These are phyloP conservation scores for Bombus impatiens DNA, from an alignment of 1,140 invertebrate genomes.

Conservation along the genomic window DNA sequence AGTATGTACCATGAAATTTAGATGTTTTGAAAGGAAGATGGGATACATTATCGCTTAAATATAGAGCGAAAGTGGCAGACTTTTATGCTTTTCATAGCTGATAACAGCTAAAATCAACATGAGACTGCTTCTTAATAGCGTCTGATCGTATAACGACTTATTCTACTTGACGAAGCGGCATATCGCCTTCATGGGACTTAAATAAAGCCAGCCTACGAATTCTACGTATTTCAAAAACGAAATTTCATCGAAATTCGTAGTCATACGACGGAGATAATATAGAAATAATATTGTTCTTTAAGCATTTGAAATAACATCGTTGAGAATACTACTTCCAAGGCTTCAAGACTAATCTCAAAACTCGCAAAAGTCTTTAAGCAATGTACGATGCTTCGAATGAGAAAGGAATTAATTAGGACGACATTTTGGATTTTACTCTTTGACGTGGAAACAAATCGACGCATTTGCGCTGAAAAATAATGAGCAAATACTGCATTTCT, in stretches of 20 bases:
- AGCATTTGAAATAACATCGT: too few relatives aligned
- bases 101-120: background rate
- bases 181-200: background rate
- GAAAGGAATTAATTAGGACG: too few relatives aligned
- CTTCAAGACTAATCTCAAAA: too few relatives aligned
- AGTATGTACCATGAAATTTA: background rate
- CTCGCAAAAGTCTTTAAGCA: too few relatives aligned
- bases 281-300: background rate
- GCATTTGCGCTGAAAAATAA: background rate
- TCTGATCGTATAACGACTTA: constrained; percentile 13
- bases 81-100: background rate
- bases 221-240: background rate
- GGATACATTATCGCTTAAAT: background rate
- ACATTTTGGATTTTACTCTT: too few relatives aligned
- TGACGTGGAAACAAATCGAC: too few relatives aligned
- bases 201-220: background rate
- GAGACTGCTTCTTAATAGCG: background rate
- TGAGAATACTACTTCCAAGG: too few relatives aligned
- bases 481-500: background rate
- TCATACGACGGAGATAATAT: background rate
- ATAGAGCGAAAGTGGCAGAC: background rate
- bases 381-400: too few relatives aligned
- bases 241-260: background rate
- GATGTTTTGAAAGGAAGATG: background rate
- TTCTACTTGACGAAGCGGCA: constrained; percentile 18